phyloP scores from a whole-genome alignment of 2,888 invertebrate genomes.

The Nineta flava region DNA sequence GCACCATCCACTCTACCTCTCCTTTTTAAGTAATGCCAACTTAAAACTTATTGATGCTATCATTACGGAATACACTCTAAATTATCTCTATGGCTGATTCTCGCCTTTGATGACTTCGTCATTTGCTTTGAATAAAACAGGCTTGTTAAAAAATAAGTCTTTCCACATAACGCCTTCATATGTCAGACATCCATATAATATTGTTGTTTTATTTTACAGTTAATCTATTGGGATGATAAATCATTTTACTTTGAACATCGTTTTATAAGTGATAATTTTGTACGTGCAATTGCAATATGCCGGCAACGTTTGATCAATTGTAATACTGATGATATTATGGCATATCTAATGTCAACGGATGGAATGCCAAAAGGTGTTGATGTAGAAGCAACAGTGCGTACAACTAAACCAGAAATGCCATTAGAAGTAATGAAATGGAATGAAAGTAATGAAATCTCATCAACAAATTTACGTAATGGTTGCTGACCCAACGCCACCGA shows the following conservation, averaged over 20 bases:
- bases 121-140: too few relatives aligned
- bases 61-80: too few relatives aligned
- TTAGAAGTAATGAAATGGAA: constrained; percentile 52
- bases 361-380: constrained; percentile 14
- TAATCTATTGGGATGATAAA: constrained; percentile 73
- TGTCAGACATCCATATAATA: neutral
- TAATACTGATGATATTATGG: constrained; percentile 34
- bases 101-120: too few relatives aligned
- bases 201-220: constrained; percentile 29
- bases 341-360: constrained; percentile 21
- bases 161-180: too few relatives aligned
- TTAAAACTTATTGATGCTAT: too few relatives aligned
- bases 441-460: constrained; percentile 54
- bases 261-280: constrained; percentile 59
- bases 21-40: too few relatives aligned
- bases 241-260: constrained; percentile 74
- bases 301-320: constrained; percentile 42
- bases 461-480: constrained; percentile 38
- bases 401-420: constrained; percentile 41
- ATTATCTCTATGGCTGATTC: too few relatives aligned
- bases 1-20: too few relatives aligned
- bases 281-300: constrained; percentile 44
- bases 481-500: constrained; percentile 25
- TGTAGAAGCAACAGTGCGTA: constrained; percentile 22
- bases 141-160: too few relatives aligned